Evolutionary conservation across 2,888 invertebrate genomes (phyloP), one percentile per base, ranked within the genome.

Genomic region (Hypomecis atomaria): DNA sequence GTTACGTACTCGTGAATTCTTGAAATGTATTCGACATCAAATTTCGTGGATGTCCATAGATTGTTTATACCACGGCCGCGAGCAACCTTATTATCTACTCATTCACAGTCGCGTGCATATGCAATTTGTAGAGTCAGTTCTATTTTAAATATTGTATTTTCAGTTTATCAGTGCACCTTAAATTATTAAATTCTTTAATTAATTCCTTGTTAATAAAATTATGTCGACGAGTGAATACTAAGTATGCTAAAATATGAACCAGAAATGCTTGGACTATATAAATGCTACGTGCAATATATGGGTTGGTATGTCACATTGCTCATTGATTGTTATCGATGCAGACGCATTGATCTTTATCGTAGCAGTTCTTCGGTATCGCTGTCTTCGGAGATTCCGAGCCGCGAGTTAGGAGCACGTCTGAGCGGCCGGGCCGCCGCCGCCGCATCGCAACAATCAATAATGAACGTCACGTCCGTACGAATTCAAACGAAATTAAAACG

Each of bases 391-490:
- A 66, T 66, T 57, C 67, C 65, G 47, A 52, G 8, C 59, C 57
- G 71, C 69, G 66, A 71, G 71, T 71, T 68, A 71, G 60, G 70
- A 73, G 55, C 63, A 61, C 73, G 69, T 67, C 69, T 70, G 71
- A 69, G 62, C 64, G 57, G 66, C 57, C 71, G 77, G 72, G 69
- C 74, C 72, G 74, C 75, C 68, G 55, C 72, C 68, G 43, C 72
- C 73, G 73, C 75, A 77, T 76, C 82, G 81, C 80, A 82, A 79
- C 83, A 78, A 84, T 83, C 83, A 79, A 79, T 82, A 82, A 83
- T 82, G 78, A 79, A 74, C 73, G 75, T 81, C 83, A 81, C 84
- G 81, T 83, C 78, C 78, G 78, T 74, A 76, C 73, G 72, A 80
- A 79, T 83, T 79, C 72, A 74, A 73, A 65, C 59, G 64, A 73